Base-by-base conservation (phyloP, 2,113 vertebrate genomes). In the Bubalus kerabau region DNA sequence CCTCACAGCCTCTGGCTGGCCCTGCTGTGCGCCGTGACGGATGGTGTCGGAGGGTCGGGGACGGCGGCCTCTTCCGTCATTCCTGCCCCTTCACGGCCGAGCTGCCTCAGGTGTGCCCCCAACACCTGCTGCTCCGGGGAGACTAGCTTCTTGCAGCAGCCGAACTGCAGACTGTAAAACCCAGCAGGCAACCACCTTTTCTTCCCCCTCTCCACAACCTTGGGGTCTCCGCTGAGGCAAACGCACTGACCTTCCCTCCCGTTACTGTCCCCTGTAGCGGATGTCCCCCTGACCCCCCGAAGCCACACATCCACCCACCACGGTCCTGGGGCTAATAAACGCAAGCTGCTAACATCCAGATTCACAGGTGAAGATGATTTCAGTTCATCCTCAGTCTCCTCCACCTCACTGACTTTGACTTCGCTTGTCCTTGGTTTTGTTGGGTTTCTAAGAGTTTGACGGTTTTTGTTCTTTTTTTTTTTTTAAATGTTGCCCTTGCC, bases 41-140 rank as follows among this genome's bases (percentile, higher is more conserved):
- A 17, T 7, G 2, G 23, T 4, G 5, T 52, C 32, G 7, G 48
- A 26, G 46, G 32, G 36, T 7, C 7, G 54, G 78, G n/a, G 87
- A 13, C 10, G 32, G 43, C 19, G 1, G 26, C 74, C 21, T 2
- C 64, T 10, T 62, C 36, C 28, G 0, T 78, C 4, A 1, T 7
- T 1, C 7, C 36, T 13, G 76, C 48, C 17, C 9, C 67, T 12
- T 71, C n/a, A 1, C 1, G 10, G n/a, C 67, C 6, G n/a, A 71
- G 74, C 57, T 62, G n/a, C 13, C 88, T 83, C 30, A 16, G 54
- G 12, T 30, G 24, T 1, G 23, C 4, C 59, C 40, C 28, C 14
- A 23, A 8, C n/a, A 9, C 26, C 48, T 24, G 17, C 32, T 23
- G 32, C 23, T 57, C 9, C 57, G 10, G 28, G 23, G 30, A 52